A percentile compares a stretch with the other conserved stretches of the same genome.
These are phyloP conservation scores for Gadus macrocephalus DNA, from an alignment of 2,113 vertebrate species.

Conservation along the genomic window DNA sequence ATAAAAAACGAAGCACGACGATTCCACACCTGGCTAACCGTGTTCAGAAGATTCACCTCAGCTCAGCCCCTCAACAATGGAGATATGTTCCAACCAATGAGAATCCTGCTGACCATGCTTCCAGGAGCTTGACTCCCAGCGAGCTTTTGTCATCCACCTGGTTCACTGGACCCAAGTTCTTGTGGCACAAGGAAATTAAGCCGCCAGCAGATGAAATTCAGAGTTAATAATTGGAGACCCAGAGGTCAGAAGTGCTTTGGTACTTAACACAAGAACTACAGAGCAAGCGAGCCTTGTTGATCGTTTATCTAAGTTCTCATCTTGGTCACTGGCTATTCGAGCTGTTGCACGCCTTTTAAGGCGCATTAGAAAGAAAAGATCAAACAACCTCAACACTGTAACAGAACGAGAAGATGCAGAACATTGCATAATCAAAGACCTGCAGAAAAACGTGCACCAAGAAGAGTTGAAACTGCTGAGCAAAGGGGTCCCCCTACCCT, in stretches of 20 bases:
- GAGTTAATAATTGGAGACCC: neutral
- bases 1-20: slow-evolving; percentile 8
- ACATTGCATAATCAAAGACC: too few species aligned
- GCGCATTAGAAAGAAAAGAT: too few species aligned
- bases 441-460: too few species aligned
- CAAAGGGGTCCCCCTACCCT: too few species aligned
- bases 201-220: neutral
- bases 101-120: neutral
- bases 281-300: too few species aligned
- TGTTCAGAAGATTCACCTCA: neutral
- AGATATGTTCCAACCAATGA: neutral
- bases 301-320: neutral
- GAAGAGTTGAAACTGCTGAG: too few species aligned
- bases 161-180: neutral
- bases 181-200: neutral
- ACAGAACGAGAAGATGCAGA: too few species aligned
- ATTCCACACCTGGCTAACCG: neutral
- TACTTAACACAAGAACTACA: neutral
- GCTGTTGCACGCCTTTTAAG: too few species aligned
- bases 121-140: neutral
- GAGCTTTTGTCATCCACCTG: neutral
- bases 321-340: too few species aligned
- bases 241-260: neutral
- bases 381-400: too few species aligned
- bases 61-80: slow-evolving; percentile 2